These are phyloP conservation scores for Calameuta pallipes DNA, from an alignment of 2,888 invertebrate genomes.

Conservation along the genomic window DNA sequence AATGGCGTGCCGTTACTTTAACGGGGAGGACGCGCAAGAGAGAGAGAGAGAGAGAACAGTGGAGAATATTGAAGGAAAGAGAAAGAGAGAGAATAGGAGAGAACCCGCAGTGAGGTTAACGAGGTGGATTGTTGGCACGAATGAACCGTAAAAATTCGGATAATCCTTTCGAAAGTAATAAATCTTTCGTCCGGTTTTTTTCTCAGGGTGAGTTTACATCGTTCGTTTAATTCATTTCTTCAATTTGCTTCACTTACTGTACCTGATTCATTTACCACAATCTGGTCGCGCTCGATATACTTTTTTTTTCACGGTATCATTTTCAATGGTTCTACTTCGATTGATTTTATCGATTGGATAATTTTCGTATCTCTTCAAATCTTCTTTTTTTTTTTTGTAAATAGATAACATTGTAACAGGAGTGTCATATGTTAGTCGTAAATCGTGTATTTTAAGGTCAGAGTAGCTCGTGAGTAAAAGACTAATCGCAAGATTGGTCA, in stretches of 20 bases:
- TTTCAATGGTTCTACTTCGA: neutral
- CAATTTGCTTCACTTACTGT: neutral
- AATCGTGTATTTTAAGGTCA: too few relatives aligned
- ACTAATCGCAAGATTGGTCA: too few relatives aligned
- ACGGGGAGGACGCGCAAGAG: neutral
- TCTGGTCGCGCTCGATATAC: neutral
- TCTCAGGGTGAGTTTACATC: neutral
- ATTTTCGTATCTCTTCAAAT: neutral
- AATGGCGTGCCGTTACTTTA: neutral
- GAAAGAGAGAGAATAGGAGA: neutral
- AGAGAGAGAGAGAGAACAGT: neutral
- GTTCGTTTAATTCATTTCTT: neutral
- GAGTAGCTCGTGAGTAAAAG: too few relatives aligned
- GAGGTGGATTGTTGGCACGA: constrained; percentile 33
- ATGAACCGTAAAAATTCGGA: constrained; percentile 33
- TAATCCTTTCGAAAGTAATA: constrained; percentile 25
- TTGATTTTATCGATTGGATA: neutral
- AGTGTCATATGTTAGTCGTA: too few relatives aligned
- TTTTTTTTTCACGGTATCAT: neutral
- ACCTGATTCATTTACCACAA: neutral
- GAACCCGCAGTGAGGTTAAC: constrained; percentile 34
- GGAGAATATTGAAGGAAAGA: neutral
- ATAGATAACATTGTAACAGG: neutral
- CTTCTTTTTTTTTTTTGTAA: neutral
- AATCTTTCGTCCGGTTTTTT: neutral